Evolutionary conservation across 2,888 invertebrate species (phyloP), one percentile per base, ranked within the genome.

Genomic region (Eumerus sabulonum): DNA sequence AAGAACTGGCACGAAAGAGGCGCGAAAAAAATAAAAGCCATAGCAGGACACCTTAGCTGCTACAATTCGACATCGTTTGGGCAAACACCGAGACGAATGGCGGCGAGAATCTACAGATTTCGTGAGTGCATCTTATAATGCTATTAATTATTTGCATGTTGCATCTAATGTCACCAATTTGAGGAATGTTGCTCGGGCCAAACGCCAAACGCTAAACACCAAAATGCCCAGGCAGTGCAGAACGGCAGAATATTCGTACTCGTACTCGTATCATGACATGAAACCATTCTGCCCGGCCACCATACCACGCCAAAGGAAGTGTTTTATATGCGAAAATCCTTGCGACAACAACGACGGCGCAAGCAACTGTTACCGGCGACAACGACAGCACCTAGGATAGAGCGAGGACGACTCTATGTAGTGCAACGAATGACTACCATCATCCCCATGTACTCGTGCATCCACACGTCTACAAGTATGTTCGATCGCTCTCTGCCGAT

Each of bases 71-170:
- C 79, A 79, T 79, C 74, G 74, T 74, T 79, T 74, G 73, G 60
- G 77, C 73, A 73, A 59, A 77, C 74, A 74, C 73, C 68, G 73
- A 68, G 63, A n/a, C 57, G 45, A 72, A 38, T n/a, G 57, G 44
- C 47, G 66, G 47, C 59, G 56, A 57, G 57, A 85, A 85, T 86
- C 85, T 85, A 86, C 84, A 68, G 86, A 87, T 87, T 88, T 88
- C 88, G 87, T 88, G 87, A 87, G 87, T 87, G 87, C 88, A 87
- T 87, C 87, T 88, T 87, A 87, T 87, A 88, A 87, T 87, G 86
- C 87, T 87, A 87, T 87, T 87, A 87, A 87, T 87, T 87, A 87
- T 88, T 88, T 87, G 87, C 88, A 88, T 87, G 87, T 87, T 85
- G 85, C 87, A 85, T 85, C 86, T 86, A 86, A 85, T 86, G 87